A percentile compares a stretch with the other conserved stretches of the same genome.
These are phyloP conservation scores for Liparis tanakae DNA, from an alignment of 2,797 vertebrate species.

Conservation along the genomic window DNA sequence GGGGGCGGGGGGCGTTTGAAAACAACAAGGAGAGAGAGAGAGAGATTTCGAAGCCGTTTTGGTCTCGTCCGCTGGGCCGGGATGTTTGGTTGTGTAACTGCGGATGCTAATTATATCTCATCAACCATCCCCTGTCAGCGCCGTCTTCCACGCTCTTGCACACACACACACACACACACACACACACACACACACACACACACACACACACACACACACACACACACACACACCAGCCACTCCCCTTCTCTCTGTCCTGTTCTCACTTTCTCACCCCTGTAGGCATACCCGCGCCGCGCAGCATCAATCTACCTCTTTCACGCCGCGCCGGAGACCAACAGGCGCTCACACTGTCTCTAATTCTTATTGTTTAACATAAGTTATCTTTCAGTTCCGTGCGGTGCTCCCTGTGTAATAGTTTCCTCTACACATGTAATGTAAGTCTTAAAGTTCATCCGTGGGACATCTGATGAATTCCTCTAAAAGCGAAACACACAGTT, in stretches of 20 bases:
- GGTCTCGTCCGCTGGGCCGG: slow-evolving; percentile 47
- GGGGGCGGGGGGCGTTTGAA: slow-evolving; percentile 1
- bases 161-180: slow-evolving; percentile 33
- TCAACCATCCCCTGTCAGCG: slow-evolving; percentile 76
- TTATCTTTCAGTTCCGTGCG: neutral
- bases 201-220: too few species aligned
- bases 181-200: neutral
- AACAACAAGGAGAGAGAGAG: neutral
- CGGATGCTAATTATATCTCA: slow-evolving; percentile 83
- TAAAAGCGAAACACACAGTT: slow-evolving; percentile 16
- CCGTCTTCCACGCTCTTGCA: slow-evolving; percentile 66
- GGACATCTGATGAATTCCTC: slow-evolving; percentile 28
- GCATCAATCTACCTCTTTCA: slow-evolving; percentile 54
- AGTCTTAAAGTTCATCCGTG: slow-evolving; percentile 1
- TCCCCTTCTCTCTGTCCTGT: slow-evolving; percentile 32
- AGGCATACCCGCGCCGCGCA: slow-evolving; percentile 23
- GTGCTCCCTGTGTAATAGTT: neutral
- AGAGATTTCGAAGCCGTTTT: slow-evolving; percentile 8
- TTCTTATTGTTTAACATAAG: slow-evolving; percentile 13
- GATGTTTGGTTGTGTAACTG: slow-evolving; percentile 70
- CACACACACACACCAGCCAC: slow-evolving; percentile 26
- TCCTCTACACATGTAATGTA: neutral
- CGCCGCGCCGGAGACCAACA: slow-evolving; percentile 47
- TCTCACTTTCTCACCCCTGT: slow-evolving; percentile 60
- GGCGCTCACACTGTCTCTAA: slow-evolving; percentile 1